Evolutionary conservation across 2,113 vertebrate species (phyloP).

Genomic region (Actinemys pallida): DNA sequence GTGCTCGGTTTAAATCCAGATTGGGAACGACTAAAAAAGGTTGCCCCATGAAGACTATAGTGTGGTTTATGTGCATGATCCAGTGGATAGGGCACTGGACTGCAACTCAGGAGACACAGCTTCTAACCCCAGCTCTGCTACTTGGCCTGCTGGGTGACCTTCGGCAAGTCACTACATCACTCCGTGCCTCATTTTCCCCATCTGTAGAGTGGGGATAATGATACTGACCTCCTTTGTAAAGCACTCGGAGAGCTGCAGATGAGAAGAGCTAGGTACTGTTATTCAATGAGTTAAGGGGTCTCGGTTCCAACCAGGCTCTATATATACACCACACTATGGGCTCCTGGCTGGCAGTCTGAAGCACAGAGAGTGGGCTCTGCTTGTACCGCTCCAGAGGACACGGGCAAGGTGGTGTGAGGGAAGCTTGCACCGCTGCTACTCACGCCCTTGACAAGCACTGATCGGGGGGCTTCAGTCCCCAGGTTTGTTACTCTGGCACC

Average conservation of each 20-base stretch:
- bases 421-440: neutral
- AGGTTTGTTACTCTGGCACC: neutral
- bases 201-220: neutral
- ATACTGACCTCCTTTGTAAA: neutral
- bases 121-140: neutral
- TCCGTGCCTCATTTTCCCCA: neutral
- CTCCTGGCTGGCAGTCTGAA: neutral
- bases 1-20: slow-evolving; percentile 63
- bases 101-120: neutral
- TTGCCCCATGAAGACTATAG: slow-evolving; percentile 59
- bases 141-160: neutral
- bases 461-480: rapidly evolving
- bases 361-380: neutral
- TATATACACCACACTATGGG: neutral
- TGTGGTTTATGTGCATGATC: slow-evolving; percentile 24
- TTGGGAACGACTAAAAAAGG: slow-evolving; percentile 61
- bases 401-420: rapidly evolving
- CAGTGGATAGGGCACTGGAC: neutral
- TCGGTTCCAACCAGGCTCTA: neutral
- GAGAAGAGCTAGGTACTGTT: neutral
- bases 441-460: rapidly evolving
- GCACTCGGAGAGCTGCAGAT: neutral
- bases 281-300: neutral
- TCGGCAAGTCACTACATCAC: neutral
- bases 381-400: neutral